Percentiles rank a stretch among this genome's conserved stretches.
phyloP scores from a whole-genome alignment of 64 coral and sea anemone genomes.

The Stichodactyla mertensii region DNA sequence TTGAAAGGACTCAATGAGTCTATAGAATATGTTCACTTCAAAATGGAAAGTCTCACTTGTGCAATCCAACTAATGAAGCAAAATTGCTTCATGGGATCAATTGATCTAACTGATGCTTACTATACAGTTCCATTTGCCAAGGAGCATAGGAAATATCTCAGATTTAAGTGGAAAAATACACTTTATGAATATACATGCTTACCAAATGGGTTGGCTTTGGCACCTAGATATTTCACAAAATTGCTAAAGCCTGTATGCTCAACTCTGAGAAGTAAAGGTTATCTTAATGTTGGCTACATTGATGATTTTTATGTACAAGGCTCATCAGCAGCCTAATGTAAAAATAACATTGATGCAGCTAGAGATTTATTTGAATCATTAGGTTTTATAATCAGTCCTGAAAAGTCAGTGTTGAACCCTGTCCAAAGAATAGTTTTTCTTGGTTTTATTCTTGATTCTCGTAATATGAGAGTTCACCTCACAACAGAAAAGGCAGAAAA shows the following conservation, averaged over 20 bases:
- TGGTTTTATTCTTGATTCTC: slow-evolving; percentile 20
- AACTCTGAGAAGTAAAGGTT: not conserved
- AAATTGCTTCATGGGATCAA: not conserved
- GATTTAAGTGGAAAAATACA: not conserved
- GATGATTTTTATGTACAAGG: slow-evolving; percentile 30
- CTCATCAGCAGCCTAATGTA: not conserved
- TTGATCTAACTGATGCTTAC: not conserved
- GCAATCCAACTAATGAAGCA: not conserved
- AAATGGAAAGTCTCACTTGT: not conserved
- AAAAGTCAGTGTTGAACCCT: slow-evolving; percentile 35
- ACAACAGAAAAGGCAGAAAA: slow-evolving; percentile 10
- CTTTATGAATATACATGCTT: slow-evolving; percentile 18
- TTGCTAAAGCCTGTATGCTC: slow-evolving; percentile 20
- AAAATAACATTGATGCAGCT: not conserved
- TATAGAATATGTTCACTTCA: not conserved
- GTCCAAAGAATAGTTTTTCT: slow-evolving; percentile 20
- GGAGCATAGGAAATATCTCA: slow-evolving; percentile 14
- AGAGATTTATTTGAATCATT: not conserved
- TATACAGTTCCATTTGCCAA: slow-evolving; percentile 13
- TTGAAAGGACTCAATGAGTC: not conserved
- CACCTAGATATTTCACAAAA: slow-evolving; percentile 21
- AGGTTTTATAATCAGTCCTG: slow-evolving; percentile 15
- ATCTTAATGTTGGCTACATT: slow-evolving; percentile 23
- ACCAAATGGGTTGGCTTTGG: slow-evolving; percentile 24
- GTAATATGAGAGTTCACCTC: slow-evolving; percentile 11